Evolutionary conservation across 1,140 invertebrate species (phyloP), one percentile per base, ranked within the genome.

Genomic region (Dysdera silvatica): DNA sequence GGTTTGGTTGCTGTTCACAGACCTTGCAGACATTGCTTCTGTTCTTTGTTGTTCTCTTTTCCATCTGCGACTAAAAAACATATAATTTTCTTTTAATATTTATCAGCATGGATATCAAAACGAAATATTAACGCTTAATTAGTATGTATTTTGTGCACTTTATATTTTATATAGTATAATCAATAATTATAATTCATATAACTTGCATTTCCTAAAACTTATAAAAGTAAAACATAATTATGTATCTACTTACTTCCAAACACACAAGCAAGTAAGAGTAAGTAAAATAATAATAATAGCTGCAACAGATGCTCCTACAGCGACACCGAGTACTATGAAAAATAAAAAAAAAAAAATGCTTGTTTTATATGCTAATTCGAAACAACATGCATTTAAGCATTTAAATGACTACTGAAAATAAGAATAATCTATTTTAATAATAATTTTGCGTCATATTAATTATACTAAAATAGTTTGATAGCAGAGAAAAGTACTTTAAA

Each of bases 281-380:
- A 93, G 74, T 3, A 88, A 82, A 70, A 95, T 94, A 55, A 94
- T 92, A 29, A 93, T 82, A 5, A 91, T 81, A 20, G 91, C 91
- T 10, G 87, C 87, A 4, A 93, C 82, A 3, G 88, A 91, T 0
- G 89, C 91, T n/a, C 91, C 91, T 61, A 93, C 84, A 0, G 91
- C 88, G 18, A 93, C 91, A 0, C 87, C 89, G 24, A 95, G 75
- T 47, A 94, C 89, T 54, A 33, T 18, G 4, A 5, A 51, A 51
- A n/a, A n/a, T 10, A 51, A 28, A 14, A 5, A 51, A 51, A n/a
- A n/a, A 51, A 48, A 51, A 16, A 16, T 16, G 37, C 20, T n/a
- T n/a, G n/a, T n/a, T n/a, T n/a, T n/a, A n/a, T n/a, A n/a, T n/a
- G n/a, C n/a, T n/a, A n/a, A n/a, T n/a, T n/a, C n/a, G n/a, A n/a